phyloP scores from a whole-genome alignment of 2,797 vertebrate genomes.

The Cephalopachus bancanus region DNA sequence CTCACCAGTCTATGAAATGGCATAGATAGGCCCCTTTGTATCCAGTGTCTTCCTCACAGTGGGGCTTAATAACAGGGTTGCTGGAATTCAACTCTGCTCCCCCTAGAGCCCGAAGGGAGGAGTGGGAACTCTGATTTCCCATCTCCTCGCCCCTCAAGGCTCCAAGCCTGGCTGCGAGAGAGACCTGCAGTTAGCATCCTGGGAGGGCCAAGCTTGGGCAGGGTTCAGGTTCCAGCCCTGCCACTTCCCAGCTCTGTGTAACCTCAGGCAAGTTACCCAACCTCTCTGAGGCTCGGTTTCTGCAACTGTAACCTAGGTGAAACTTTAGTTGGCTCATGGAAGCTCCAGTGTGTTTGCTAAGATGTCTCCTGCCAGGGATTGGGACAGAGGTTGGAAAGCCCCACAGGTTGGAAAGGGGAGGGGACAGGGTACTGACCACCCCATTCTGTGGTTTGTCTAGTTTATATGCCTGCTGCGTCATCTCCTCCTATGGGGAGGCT shows the following conservation, averaged over 20 bases:
- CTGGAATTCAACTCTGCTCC: background rate
- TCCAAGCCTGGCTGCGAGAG: background rate
- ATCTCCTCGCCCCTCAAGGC: background rate
- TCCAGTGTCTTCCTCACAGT: background rate
- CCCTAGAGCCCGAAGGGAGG: background rate
- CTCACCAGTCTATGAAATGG: background rate
- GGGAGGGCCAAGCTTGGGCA: background rate
- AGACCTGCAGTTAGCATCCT: background rate
- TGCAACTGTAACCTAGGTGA: background rate
- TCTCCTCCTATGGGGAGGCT: background rate
- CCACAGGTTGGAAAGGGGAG: background rate
- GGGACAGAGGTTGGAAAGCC: background rate
- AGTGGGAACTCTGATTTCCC: background rate
- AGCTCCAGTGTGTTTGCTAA: background rate
- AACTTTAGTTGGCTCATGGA: background rate
- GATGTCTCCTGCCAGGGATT: background rate
- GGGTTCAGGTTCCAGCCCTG: background rate
- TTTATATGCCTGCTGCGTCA: background rate
- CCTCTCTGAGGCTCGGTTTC: conserved; percentile 3
- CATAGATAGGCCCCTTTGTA: background rate
- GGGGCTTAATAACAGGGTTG: background rate
- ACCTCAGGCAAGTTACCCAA: background rate
- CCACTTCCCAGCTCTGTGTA: background rate
- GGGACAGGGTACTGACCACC: background rate
- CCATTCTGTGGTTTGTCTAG: background rate